A percentile compares a stretch with the other conserved stretches of the same genome.
phyloP scores from a whole-genome alignment of 2,113 vertebrate genomes.

The Spea multiplicata region DNA sequence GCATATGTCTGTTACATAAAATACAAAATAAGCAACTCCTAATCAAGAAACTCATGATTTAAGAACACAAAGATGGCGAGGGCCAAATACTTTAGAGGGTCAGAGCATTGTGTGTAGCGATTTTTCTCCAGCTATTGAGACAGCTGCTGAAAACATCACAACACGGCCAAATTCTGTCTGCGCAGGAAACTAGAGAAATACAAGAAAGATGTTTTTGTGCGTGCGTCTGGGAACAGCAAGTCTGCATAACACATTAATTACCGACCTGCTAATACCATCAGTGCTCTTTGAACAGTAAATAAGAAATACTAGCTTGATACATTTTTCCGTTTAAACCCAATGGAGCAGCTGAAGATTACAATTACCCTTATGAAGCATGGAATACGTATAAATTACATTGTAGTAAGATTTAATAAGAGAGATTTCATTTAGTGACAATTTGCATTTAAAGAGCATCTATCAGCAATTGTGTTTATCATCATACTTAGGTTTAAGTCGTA shows the following conservation, averaged over 20 bases:
- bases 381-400: background rate
- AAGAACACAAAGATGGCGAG: too few species aligned
- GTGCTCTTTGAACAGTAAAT: constrained; percentile 58
- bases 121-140: background rate
- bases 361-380: background rate
- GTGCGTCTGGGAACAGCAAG: constrained; percentile 45
- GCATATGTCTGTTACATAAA: constrained; percentile 5
- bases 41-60: too few species aligned
- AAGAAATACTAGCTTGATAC: background rate
- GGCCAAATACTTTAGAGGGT: too few species aligned
- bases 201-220: constrained; percentile 50
- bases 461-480: too few species aligned
- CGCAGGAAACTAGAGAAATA: constrained; percentile 57
- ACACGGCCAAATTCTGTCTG: constrained; percentile 55
- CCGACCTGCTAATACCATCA: constrained; percentile 60
- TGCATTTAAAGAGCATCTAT: too few species aligned
- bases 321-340: constrained; percentile 48
- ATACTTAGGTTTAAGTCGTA: too few species aligned
- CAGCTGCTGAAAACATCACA: constrained; percentile 55
- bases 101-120: background rate
- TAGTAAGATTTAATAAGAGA: background rate
- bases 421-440: background rate
- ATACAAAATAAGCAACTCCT: background rate
- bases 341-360: constrained; percentile 38
- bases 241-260: constrained; percentile 56